Percentiles rank a stretch among this genome's conserved stretches.
Evolutionary conservation across 2,113 vertebrate species (phyloP).

Genomic region (Cygnus atratus): DNA sequence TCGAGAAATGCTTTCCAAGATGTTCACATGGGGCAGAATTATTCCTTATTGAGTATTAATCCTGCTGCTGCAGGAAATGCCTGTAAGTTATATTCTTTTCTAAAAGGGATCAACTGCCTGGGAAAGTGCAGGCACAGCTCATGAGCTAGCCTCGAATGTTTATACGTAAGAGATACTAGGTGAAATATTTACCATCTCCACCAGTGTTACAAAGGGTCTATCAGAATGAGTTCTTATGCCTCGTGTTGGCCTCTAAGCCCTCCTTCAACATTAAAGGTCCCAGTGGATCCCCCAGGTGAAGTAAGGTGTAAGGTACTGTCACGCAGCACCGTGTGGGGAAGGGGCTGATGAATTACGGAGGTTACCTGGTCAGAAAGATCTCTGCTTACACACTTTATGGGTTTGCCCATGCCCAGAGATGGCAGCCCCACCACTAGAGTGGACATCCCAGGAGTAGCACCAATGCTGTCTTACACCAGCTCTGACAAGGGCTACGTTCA

Average conservation of each 20-base stretch:
- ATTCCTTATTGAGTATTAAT: slow-evolving; percentile 24
- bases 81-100: slow-evolving; percentile 22
- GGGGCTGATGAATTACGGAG: not conserved
- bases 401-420: not conserved
- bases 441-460: not conserved
- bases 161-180: not conserved
- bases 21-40: slow-evolving; percentile 18
- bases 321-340: not conserved
- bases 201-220: not conserved
- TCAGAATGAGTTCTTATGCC: not conserved
- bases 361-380: not conserved
- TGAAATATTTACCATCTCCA: slow-evolving; percentile 6
- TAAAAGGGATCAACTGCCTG: slow-evolving; percentile 40
- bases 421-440: not conserved
- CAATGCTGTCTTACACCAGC: not conserved
- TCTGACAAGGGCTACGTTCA: not conserved
- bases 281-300: not conserved
- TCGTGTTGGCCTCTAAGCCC: not conserved
- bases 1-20: not conserved
- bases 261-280: not conserved
- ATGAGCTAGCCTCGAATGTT: not conserved
- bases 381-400: not conserved
- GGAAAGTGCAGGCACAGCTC: slow-evolving; percentile 40
- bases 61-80: slow-evolving; percentile 40
- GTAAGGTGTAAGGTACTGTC: not conserved